Evolutionary conservation across 2,888 invertebrate species (phyloP).

Genomic region (Aleiodes alternator): DNA sequence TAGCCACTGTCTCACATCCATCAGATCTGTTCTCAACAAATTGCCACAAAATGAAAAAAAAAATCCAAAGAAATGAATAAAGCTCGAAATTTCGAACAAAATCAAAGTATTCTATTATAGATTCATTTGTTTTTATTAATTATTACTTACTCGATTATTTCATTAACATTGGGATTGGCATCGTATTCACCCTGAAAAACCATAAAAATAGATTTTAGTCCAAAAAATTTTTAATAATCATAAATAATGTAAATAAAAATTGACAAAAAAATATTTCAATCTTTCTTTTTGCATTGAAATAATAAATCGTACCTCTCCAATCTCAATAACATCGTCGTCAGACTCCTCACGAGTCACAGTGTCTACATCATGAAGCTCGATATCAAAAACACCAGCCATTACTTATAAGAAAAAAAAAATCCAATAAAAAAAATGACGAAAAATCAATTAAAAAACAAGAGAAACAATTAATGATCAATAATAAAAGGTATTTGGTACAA

Average conservation of each 20-base stretch:
- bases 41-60: background rate
- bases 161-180: constrained; percentile 86
- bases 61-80: background rate
- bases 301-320: constrained; percentile 85
- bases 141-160: constrained; percentile 86
- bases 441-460: background rate
- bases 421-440: background rate
- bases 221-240: constrained; percentile 1
- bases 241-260: background rate
- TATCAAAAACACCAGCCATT: constrained; percentile 94
- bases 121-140: no score
- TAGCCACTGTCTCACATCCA: constrained; percentile 82
- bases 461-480: no score
- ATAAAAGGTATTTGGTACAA: no score
- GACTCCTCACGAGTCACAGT: constrained; percentile 84
- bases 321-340: constrained; percentile 92
- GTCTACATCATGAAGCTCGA: constrained; percentile 87
- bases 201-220: constrained; percentile 39
- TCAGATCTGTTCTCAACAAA: constrained; percentile 70
- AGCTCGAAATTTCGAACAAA: background rate
- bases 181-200: constrained; percentile 85
- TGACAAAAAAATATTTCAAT: background rate
- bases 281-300: background rate
- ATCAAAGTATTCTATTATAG: background rate
- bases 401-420: constrained; percentile 21